These are phyloP conservation scores for Acanthochromis polyacanthus DNA, from an alignment of 2,113 vertebrate genomes.

Conservation along the genomic window DNA sequence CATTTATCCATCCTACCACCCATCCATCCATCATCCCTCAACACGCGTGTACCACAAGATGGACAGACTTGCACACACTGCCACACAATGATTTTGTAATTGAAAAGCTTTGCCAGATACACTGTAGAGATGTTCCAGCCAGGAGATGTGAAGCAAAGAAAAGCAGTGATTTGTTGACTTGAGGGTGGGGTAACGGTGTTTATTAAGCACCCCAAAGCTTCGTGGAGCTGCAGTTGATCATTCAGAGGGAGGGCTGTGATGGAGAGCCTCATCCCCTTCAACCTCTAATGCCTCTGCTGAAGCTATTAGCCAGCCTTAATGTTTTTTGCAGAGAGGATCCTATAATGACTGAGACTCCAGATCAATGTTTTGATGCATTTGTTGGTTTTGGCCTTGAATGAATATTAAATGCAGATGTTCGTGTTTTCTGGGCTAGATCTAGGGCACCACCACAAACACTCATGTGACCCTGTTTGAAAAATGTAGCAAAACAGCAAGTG, in stretches of 20 bases:
- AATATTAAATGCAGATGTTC: slow-evolving; percentile 41
- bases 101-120: slow-evolving; percentile 33
- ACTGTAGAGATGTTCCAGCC: not conserved
- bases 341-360: slow-evolving; percentile 25
- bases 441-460: not conserved
- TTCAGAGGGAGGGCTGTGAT: slow-evolving; percentile 38
- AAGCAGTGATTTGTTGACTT: slow-evolving; percentile 45
- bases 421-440: slow-evolving; percentile 24
- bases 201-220: slow-evolving; percentile 47
- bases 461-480: not conserved
- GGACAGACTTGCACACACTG: not conserved
- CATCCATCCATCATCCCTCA: too few species aligned
- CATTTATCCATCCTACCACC: too few species aligned
- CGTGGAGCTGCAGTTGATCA: slow-evolving; percentile 39
- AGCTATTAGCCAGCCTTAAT: slow-evolving; percentile 55
- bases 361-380: slow-evolving; percentile 31
- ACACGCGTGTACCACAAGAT: not conserved
- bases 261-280: slow-evolving; percentile 45
- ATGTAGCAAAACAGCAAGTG: not conserved
- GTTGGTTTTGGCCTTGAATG: slow-evolving; percentile 40
- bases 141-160: slow-evolving; percentile 7
- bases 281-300: slow-evolving; percentile 57
- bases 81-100: slow-evolving; percentile 34
- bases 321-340: slow-evolving; percentile 49
- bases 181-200: slow-evolving; percentile 38